Percentiles rank a stretch among this genome's conserved stretches.
Conservation (phyloP, 1,140 invertebrate genomes). For the Platyscapa corneri region DNA sequence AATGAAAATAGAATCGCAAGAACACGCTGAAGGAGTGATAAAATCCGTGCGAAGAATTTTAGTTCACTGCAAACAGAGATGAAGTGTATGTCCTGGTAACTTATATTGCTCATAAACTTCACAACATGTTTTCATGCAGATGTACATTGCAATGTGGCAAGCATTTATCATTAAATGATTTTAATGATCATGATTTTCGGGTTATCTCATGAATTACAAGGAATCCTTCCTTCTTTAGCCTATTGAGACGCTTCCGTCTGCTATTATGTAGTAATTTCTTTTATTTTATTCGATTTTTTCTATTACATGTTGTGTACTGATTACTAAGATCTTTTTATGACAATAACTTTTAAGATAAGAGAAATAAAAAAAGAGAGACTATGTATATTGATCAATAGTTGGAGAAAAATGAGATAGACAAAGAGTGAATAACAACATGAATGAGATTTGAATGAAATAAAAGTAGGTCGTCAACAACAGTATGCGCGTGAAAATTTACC, state of each 20-base stretch:
- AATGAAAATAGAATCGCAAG: neutral
- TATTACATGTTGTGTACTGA: neutral
- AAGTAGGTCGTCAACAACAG: conserved; percentile 30
- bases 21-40: neutral
- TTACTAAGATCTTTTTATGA: conserved; percentile 10
- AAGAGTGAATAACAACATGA: neutral
- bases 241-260: neutral
- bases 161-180: neutral
- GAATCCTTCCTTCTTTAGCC: neutral
- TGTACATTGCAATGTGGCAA: conserved; percentile 16
- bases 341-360: neutral
- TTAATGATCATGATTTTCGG: conserved; percentile 13
- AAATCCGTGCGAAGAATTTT: neutral
- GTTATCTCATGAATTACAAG: neutral
- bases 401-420: neutral
- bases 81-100: neutral
- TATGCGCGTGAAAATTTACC: conserved; percentile 22
- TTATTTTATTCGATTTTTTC: neutral
- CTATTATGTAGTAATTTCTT: neutral
- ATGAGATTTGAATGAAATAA: conserved; percentile 41
- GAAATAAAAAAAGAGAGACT: neutral
- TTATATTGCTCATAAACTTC: conserved; percentile 31
- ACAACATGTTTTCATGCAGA: neutral
- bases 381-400: conserved; percentile 16
- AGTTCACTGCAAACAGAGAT: conserved; percentile 1